phyloP scores from a whole-genome alignment of 2,888 invertebrate species.

The Scaptomyza caliginosa region DNA sequence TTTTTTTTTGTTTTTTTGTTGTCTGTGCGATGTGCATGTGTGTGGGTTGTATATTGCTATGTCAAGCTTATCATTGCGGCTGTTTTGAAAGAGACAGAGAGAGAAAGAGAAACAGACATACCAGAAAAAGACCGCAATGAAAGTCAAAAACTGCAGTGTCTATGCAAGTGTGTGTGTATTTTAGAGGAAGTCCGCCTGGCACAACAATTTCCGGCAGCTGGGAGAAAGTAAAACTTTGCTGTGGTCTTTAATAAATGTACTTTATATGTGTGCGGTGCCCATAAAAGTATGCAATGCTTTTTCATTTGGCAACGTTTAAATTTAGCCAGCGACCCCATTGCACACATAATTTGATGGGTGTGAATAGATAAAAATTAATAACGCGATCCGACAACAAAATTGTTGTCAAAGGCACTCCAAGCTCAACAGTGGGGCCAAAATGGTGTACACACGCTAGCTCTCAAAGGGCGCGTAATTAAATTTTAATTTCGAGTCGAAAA shows the following conservation, averaged over 20 bases:
- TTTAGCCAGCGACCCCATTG: slow-evolving; percentile 16
- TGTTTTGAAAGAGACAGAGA: background rate
- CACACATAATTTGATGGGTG: slow-evolving; percentile 37
- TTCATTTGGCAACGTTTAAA: slow-evolving; percentile 16
- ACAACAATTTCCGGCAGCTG: slow-evolving; percentile 43
- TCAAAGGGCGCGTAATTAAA: slow-evolving; percentile 64
- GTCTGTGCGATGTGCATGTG: background rate
- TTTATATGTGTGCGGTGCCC: slow-evolving; percentile 34
- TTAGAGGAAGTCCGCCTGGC: slow-evolving; percentile 30
- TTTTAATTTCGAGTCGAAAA: slow-evolving; percentile 68
- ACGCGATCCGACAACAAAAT: slow-evolving; percentile 36
- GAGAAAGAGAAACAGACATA: slow-evolving; percentile 12
- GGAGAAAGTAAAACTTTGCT: slow-evolving; percentile 47
- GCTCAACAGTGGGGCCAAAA: slow-evolving; percentile 25
- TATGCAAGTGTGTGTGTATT: slow-evolving; percentile 5
- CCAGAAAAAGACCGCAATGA: slow-evolving; percentile 15
- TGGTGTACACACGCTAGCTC: slow-evolving; percentile 11
- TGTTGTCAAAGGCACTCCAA: slow-evolving; percentile 49
- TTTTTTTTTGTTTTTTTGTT: slow-evolving; percentile 7
- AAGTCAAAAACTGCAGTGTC: slow-evolving; percentile 30
- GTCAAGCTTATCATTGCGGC: slow-evolving; percentile 54
- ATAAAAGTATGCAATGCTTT: slow-evolving; percentile 31
- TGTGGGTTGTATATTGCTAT: slow-evolving; percentile 33
- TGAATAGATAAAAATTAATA: slow-evolving; percentile 65
- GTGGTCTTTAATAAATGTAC: slow-evolving; percentile 28